Evolutionary conservation across 1,140 invertebrate genomes (phyloP).

Genomic region (Olivierus martensii): DNA sequence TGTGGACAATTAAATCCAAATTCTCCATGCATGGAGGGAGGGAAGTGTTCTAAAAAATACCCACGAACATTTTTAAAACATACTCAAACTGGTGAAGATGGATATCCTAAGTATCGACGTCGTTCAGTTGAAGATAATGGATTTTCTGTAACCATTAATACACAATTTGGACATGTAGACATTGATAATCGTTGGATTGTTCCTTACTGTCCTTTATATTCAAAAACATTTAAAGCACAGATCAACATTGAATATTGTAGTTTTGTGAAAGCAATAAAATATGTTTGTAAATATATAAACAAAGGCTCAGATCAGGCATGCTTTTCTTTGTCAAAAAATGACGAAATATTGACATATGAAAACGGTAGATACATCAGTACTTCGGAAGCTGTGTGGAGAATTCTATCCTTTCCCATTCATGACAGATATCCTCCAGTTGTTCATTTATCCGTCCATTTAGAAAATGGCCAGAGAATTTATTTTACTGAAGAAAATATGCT

Average conservation of each 20-base stretch:
- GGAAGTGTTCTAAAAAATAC: slow-evolving; percentile 17
- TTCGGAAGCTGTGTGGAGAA: slow-evolving; percentile 19
- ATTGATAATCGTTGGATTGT: slow-evolving; percentile 13
- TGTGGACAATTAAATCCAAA: slow-evolving; percentile 18
- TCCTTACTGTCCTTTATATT: slow-evolving; percentile 14
- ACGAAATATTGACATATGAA: slow-evolving; percentile 20
- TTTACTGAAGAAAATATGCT: slow-evolving; percentile 19
- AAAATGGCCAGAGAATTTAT: slow-evolving; percentile 32
- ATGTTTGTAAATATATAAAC: slow-evolving; percentile 17
- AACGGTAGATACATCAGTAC: slow-evolving; percentile 19
- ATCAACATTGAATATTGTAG: slow-evolving; percentile 21
- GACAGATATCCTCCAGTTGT: slow-evolving; percentile 20
- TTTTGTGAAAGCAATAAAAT: slow-evolving; percentile 6
- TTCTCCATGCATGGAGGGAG: slow-evolving; percentile 19
- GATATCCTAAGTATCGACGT: slow-evolving; percentile 11
- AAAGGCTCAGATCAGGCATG: slow-evolving; percentile 19
- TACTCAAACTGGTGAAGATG: slow-evolving; percentile 6
- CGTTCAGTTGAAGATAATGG: slow-evolving; percentile 13
- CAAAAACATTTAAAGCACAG: slow-evolving; percentile 16
- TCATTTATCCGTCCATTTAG: slow-evolving; percentile 27
- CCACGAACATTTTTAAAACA: background rate
- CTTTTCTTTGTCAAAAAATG: slow-evolving; percentile 19
- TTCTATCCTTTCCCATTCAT: slow-evolving; percentile 21
- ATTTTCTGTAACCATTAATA: no score
- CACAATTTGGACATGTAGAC: no score